phyloP scores from a whole-genome alignment of 2,797 vertebrate genomes.

The Syngnathus rostellatus region DNA sequence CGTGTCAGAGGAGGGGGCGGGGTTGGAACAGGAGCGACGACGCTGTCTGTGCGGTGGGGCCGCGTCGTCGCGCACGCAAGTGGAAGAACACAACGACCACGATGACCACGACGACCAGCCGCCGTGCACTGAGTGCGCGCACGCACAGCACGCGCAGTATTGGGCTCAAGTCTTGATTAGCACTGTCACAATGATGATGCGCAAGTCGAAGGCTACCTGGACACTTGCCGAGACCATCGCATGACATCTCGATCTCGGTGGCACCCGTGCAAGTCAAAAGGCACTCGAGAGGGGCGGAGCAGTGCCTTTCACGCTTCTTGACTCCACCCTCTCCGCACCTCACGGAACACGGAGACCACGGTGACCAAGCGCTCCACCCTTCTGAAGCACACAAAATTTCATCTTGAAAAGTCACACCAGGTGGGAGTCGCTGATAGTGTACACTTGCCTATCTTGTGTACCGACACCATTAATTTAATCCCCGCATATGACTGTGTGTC shows the following conservation, averaged over 20 bases:
- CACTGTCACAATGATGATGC: background rate
- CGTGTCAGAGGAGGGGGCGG: slow-evolving; percentile 31
- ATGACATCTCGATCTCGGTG: slow-evolving; percentile 16
- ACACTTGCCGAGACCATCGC: slow-evolving; percentile 18
- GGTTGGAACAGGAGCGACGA: slow-evolving; percentile 34
- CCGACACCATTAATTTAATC: no score
- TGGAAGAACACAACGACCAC: slow-evolving; percentile 38
- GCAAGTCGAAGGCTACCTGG: slow-evolving; percentile 27
- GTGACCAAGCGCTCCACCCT: slow-evolving; percentile 36
- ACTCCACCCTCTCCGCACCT: slow-evolving; percentile 40
- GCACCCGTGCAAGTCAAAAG: slow-evolving; percentile 15
- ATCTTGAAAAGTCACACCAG: no score
- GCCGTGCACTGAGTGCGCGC: slow-evolving; percentile 40
- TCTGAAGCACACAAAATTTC: slow-evolving; percentile 10
- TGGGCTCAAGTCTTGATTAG: background rate
- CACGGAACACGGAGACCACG: slow-evolving; percentile 43
- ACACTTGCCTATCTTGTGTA: no score
- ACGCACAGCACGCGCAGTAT: background rate
- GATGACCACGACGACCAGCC: slow-evolving; percentile 39
- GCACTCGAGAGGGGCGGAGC: slow-evolving; percentile 31
- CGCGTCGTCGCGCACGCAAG: slow-evolving; percentile 16
- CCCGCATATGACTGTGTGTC: no score
- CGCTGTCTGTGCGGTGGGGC: background rate
- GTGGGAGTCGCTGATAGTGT: no score
- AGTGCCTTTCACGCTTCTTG: slow-evolving; percentile 25